Conservation (phyloP, 2,797 vertebrate species). For the Myoxocephalus aenaeus region DNA sequence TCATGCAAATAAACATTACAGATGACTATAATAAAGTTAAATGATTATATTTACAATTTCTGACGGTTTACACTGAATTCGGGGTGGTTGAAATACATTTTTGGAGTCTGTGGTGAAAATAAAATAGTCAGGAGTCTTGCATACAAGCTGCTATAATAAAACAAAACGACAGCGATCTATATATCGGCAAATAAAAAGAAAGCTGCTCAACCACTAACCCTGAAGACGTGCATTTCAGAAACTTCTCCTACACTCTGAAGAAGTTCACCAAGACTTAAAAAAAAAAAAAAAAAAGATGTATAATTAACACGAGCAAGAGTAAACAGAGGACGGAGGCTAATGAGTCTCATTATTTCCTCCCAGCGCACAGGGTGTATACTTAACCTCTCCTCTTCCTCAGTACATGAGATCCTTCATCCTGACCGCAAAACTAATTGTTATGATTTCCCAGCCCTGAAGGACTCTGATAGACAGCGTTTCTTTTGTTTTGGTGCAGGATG, state of each 20-base stretch:
- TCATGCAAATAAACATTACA: too few relatives aligned
- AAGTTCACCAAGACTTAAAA: slow-evolving; percentile 34
- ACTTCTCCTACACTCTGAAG: slow-evolving; percentile 26
- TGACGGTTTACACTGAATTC: too few relatives aligned
- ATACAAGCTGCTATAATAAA: too few relatives aligned
- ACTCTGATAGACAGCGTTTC: slow-evolving; percentile 18
- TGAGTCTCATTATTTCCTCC: slow-evolving; percentile 61
- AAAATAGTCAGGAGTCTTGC: too few relatives aligned
- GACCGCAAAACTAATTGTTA: slow-evolving; percentile 64
- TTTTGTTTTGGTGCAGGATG: slow-evolving; percentile 18
- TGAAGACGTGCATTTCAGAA: slow-evolving; percentile 6
- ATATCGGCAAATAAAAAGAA: neutral
- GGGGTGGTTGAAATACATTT: too few relatives aligned
- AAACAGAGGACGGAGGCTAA: slow-evolving; percentile 60
- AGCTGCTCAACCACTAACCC: neutral
- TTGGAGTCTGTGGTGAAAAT: too few relatives aligned
- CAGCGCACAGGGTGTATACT: slow-evolving; percentile 50
- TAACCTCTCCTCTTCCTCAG: slow-evolving; percentile 60
- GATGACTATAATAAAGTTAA: too few relatives aligned
- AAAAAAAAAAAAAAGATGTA: slow-evolving; percentile 19
- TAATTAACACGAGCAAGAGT: slow-evolving; percentile 28
- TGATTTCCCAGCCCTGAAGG: slow-evolving; percentile 53
- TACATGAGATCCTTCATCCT: slow-evolving; percentile 29
- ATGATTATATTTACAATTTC: too few relatives aligned
- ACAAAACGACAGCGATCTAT: too few relatives aligned